Conservation (phyloP, 2,797 vertebrate genomes). For the Spheniscus humboldti region DNA sequence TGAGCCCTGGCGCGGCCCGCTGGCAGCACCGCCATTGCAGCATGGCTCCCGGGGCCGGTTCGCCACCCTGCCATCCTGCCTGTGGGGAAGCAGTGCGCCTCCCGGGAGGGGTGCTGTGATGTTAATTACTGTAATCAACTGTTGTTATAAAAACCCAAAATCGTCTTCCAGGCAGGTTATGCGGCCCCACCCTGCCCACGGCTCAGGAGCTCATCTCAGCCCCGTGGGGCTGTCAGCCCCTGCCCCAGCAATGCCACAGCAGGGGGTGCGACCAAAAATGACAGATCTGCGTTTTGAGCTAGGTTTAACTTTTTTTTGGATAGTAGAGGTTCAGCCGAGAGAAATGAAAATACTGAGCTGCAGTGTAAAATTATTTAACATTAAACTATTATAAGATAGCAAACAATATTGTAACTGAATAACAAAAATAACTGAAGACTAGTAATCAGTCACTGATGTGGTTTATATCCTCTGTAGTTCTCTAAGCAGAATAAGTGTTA, state of each 20-base stretch:
- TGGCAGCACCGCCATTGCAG: accelerated
- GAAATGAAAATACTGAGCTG: neutral
- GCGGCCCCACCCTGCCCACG: neutral
- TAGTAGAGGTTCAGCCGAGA: neutral
- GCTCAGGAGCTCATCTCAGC: neutral
- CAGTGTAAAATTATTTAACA: neutral
- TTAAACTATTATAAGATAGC: neutral
- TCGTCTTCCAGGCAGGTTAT: neutral
- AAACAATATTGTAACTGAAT: neutral
- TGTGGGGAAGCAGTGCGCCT: neutral
- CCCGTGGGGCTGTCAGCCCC: neutral
- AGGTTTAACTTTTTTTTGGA: neutral
- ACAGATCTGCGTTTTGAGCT: neutral
- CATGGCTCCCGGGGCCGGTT: accelerated
- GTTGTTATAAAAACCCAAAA: neutral
- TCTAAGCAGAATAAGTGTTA: neutral
- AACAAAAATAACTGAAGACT: neutral
- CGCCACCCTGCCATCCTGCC: accelerated
- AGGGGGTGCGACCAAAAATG: neutral
- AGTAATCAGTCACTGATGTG: neutral
- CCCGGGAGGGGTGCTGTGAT: neutral
- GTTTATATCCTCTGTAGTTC: neutral
- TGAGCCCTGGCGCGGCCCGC: neutral
- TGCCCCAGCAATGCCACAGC: neutral
- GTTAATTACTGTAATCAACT: neutral